Conservation (phyloP, 2,888 invertebrate genomes). For the Digitonthophagus gazella region DNA sequence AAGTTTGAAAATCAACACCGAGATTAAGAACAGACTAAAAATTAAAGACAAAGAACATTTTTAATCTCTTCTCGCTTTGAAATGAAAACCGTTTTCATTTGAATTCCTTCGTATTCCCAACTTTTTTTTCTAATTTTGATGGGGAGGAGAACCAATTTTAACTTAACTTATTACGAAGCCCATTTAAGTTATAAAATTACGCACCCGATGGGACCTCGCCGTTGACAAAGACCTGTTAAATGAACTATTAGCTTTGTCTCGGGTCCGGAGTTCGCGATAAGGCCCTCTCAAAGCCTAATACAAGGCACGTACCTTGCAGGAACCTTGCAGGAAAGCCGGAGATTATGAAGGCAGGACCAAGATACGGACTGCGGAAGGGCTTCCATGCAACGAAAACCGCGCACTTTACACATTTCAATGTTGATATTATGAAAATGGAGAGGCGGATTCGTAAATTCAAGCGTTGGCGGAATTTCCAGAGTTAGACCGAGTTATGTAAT, state of each 20-base stretch:
- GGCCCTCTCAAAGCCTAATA: not conserved
- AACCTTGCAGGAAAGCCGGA: conserved; percentile 11
- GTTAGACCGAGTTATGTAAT: not conserved
- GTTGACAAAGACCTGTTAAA: not conserved
- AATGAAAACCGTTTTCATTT: not conserved
- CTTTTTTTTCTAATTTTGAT: not conserved
- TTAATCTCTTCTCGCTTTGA: not conserved
- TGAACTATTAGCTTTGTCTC: conserved; percentile 12
- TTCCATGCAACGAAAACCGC: conserved; percentile 2
- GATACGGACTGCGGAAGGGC: not conserved
- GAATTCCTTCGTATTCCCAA: not conserved
- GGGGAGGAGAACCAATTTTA: not conserved
- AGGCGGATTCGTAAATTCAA: not conserved
- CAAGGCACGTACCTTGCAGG: conserved; percentile 4
- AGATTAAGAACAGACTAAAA: too few relatives aligned
- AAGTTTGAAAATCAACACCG: too few relatives aligned
- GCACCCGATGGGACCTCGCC: not conserved
- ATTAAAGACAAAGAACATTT: not conserved
- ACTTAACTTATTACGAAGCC: not conserved
- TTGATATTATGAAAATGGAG: conserved; percentile 6
- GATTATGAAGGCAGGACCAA: not conserved
- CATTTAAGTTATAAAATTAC: not conserved
- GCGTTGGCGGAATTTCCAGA: too few relatives aligned
- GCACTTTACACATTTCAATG: conserved; percentile 10
- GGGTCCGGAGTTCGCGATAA: conserved; percentile 5